Conservation (phyloP, 53 echinoderm and acorn worm species). For the Hippasteria phrygiana region DNA sequence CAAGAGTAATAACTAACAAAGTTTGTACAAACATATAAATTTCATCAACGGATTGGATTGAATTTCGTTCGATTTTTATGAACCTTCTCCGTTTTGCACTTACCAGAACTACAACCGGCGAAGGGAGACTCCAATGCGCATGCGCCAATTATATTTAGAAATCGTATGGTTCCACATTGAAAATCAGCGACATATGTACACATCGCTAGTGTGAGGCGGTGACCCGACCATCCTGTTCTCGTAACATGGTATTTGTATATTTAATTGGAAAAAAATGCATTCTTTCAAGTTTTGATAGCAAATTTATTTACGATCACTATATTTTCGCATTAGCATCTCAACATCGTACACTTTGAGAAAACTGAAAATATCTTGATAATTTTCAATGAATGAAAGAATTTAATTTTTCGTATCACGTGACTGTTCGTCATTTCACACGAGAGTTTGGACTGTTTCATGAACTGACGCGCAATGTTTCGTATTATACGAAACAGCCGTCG, state of each 20-base stretch:
- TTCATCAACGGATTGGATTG: background rate
- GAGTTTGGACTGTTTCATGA: slow-evolving; percentile 21
- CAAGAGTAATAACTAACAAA: background rate
- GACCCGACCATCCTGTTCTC: slow-evolving; percentile 1
- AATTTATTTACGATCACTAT: too few species aligned
- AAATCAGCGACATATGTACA: background rate
- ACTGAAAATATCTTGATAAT: too few species aligned
- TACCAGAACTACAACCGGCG: slow-evolving; percentile 52
- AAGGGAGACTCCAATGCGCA: slow-evolving; percentile 28
- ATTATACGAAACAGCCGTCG: slow-evolving; percentile 43
- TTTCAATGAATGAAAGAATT: background rate
- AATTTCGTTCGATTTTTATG: slow-evolving; percentile 49
- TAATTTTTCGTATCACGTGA: slow-evolving; percentile 3
- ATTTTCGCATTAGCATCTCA: too few species aligned
- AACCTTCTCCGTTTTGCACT: background rate
- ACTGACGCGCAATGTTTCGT: background rate
- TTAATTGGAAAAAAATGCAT: too few species aligned
- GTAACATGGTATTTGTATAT: too few species aligned
- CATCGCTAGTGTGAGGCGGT: background rate
- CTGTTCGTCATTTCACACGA: slow-evolving; percentile 7
- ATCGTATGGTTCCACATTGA: slow-evolving; percentile 25
- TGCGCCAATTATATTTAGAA: slow-evolving; percentile 12
- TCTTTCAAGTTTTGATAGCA: too few species aligned
- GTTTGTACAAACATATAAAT: background rate
- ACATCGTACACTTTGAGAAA: too few species aligned